Base-by-base conservation (phyloP, 23 tunicate species). In the Styela plicata region DNA sequence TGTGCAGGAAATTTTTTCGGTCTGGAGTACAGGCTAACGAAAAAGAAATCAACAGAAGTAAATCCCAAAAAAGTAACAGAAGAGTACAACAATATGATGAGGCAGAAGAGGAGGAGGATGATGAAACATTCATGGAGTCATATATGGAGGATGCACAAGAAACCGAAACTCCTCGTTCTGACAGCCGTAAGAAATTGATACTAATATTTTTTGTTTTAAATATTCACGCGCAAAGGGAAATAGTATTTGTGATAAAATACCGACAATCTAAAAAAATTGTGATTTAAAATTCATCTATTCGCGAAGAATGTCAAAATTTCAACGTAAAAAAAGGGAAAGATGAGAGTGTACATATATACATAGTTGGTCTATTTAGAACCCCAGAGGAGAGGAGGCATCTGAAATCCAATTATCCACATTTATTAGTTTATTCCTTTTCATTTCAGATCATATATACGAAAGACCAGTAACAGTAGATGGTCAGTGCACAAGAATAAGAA, bases 401-500 rank as follows among this genome's bases (percentile, higher is more conserved):
- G n/a, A n/a, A n/a, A n/a, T n/a, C n/a, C n/a, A n/a, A n/a, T n/a
- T n/a, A n/a, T n/a, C n/a, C n/a, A n/a, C n/a, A n/a, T n/a, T n/a
- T n/a, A n/a, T n/a, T n/a, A n/a, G n/a, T n/a, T n/a, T n/a, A n/a
- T n/a, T n/a, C n/a, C n/a, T n/a, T n/a, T n/a, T n/a, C n/a, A 44
- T 44, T 44, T 44, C 82, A 93, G 98, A 93, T 81, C 93, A 93
- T 78, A 70, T 88, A 16, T 93, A 89, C 63, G 93, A 93, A 73
- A 57, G 92, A 23, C 86, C 93, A 1, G 82, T 93, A n/a, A 71
- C 36, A 2, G 93, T 88, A 23, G 73, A 85, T 18, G 98, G 93
- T 23, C 29, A 18, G 20, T 57, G 34, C 13, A 66, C 83, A 21
- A 69, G 74, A 22, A 69, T 93, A 2, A 74, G 88, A 62, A 84